These are phyloP conservation scores for Pinctada fucata DNA, from an alignment of 2,888 invertebrate species.

Conservation along the genomic window DNA sequence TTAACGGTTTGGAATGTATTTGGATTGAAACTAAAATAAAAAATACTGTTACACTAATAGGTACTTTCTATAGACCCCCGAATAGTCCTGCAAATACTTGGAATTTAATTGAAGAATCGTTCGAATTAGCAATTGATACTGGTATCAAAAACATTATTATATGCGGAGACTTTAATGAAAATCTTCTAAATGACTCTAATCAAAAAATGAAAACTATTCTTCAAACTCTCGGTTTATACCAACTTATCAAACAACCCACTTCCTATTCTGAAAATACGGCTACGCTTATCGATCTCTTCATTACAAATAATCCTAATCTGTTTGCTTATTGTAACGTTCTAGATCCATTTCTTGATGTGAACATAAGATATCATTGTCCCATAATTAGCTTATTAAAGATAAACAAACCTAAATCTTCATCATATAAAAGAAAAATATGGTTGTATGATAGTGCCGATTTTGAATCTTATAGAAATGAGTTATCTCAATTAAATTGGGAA, in stretches of 20 bases:
- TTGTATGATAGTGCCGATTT: not conserved
- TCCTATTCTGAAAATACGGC: not conserved
- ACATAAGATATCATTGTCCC: constrained; percentile 1
- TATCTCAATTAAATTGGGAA: no score
- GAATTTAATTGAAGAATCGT: constrained; percentile 4
- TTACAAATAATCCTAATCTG: constrained; percentile 3
- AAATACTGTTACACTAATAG: constrained; percentile 1
- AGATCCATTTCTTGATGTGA: constrained; percentile 5
- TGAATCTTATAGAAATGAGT: no score
- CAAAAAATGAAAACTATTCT: not conserved
- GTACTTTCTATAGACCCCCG: not conserved
- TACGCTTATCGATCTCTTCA: not conserved
- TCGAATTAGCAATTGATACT: constrained; percentile 1
- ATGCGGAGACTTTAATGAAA: constrained; percentile 1
- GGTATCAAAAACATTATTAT: not conserved
- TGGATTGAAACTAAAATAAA: not conserved
- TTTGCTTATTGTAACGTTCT: constrained; percentile 1
- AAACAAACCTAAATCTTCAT: not conserved
- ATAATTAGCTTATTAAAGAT: constrained; percentile 3
- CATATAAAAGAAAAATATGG: constrained; percentile 4
- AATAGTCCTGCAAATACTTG: no score
- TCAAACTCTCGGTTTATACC: not conserved
- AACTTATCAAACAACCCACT: not conserved
- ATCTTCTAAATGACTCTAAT: constrained; percentile 1
- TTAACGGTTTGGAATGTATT: no score